Evolutionary conservation across 1,140 invertebrate species (phyloP).

Genomic region (Lordiphosa collinella): DNA sequence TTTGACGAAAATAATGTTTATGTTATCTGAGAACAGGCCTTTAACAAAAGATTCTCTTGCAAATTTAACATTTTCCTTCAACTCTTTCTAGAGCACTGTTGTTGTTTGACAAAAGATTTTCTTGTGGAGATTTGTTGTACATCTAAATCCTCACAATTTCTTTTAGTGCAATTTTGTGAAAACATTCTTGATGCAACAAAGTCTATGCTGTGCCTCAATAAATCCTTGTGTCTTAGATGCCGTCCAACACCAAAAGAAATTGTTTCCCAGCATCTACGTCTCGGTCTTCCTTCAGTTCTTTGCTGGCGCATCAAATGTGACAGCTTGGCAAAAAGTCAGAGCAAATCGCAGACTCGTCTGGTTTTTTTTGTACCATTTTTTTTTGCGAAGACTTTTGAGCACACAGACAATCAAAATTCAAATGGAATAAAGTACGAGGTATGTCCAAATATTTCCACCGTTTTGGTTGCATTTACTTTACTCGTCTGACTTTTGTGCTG

Average conservation of each 20-base stretch:
- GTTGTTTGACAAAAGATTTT: no score
- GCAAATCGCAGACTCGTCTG: constrained; percentile 35
- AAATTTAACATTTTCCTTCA: no score
- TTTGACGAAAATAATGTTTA: no score
- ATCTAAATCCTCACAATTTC: neutral
- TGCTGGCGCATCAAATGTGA: constrained; percentile 66
- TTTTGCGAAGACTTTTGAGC: constrained; percentile 20
- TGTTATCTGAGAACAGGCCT: no score
- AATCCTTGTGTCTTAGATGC: constrained; percentile 43
- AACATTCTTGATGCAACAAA: constrained; percentile 30
- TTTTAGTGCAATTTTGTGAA: neutral
- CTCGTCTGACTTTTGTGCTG: no score
- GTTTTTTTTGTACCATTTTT: constrained; percentile 4
- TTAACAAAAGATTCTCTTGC: no score
- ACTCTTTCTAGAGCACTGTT: no score
- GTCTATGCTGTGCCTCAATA: constrained; percentile 18
- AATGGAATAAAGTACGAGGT: constrained; percentile 52
- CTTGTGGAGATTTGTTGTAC: no score
- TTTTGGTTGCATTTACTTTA: constrained; percentile 55
- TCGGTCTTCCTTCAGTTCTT: constrained; percentile 22
- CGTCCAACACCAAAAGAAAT: constrained; percentile 29
- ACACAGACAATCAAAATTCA: constrained; percentile 68
- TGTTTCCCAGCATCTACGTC: constrained; percentile 32
- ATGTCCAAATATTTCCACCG: constrained; percentile 50
- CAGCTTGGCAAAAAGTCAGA: constrained; percentile 51